Evolutionary conservation across 1,140 invertebrate species (phyloP).

Genomic region (Ptiloglossa arizonensis): DNA sequence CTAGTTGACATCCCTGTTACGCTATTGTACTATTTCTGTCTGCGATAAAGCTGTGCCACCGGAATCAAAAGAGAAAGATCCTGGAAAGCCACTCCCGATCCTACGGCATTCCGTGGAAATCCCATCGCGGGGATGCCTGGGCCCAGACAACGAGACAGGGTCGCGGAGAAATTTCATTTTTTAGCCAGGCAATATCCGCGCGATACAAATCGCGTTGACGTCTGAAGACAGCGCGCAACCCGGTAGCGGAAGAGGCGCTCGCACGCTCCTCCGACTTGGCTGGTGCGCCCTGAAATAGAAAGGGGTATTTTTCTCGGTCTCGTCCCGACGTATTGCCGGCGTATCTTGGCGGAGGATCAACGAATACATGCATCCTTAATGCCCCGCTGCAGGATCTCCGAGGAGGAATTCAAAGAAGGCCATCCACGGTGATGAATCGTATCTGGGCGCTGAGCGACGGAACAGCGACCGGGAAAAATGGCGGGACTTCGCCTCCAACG

Average conservation of each 20-base stretch:
- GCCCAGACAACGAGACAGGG: background rate
- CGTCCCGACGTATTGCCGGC: slow-evolving; percentile 64
- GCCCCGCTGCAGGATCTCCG: slow-evolving; percentile 50
- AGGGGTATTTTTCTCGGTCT: slow-evolving; percentile 68
- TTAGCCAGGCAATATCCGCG: slow-evolving; percentile 6
- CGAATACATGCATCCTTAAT: slow-evolving; percentile 76
- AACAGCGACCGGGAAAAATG: slow-evolving; percentile 38
- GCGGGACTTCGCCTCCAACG: background rate
- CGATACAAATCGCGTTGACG: slow-evolving; percentile 40
- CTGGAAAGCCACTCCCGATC: too few relatives aligned
- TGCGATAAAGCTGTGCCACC: too few relatives aligned
- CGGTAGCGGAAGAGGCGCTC: background rate
- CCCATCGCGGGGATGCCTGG: too few relatives aligned
- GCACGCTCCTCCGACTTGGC: background rate
- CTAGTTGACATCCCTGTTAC: too few relatives aligned
- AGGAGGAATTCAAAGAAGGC: background rate
- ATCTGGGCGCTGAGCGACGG: slow-evolving; percentile 41
- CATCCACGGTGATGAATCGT: slow-evolving; percentile 48
- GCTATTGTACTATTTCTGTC: too few relatives aligned
- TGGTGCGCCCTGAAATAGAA: slow-evolving; percentile 22
- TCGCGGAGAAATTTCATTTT: slow-evolving; percentile 18
- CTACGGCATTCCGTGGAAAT: too few relatives aligned
- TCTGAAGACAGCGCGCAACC: slow-evolving; percentile 10
- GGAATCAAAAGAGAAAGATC: too few relatives aligned
- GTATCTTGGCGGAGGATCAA: slow-evolving; percentile 75